A percentile compares a stretch with the other conserved stretches of the same genome.
Evolutionary conservation across 2,888 invertebrate species (phyloP).

Genomic region (Busseola fusca): DNA sequence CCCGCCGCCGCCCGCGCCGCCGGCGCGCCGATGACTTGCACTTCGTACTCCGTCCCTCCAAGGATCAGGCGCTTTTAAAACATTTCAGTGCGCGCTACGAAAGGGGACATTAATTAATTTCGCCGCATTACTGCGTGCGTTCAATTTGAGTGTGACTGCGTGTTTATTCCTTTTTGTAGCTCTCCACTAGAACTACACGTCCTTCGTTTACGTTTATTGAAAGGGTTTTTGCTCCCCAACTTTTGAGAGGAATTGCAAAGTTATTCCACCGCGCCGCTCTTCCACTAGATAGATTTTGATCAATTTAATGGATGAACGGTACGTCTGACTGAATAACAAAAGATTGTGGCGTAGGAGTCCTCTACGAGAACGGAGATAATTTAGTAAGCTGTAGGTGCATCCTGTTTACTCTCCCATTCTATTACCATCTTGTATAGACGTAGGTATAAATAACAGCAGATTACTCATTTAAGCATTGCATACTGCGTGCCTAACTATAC

Average conservation of each 20-base stretch:
- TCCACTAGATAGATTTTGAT: conserved; percentile 45
- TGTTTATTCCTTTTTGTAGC: conserved; percentile 70
- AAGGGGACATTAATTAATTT: conserved; percentile 86
- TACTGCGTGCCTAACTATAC: conserved; percentile 31
- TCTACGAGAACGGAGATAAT: conserved; percentile 45
- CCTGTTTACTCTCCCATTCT: conserved; percentile 51
- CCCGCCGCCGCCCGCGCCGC: conserved; percentile 39
- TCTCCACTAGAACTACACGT: conserved; percentile 48
- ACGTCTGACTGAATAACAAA: conserved; percentile 45
- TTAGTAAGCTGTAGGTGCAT: conserved; percentile 49
- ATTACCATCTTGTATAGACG: conserved; percentile 26
- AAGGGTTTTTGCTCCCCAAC: conserved; percentile 53
- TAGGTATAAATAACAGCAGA: conserved; percentile 38
- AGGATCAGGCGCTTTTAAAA: conserved; percentile 78
- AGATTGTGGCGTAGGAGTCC: conserved; percentile 50
- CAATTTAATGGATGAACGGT: conserved; percentile 46
- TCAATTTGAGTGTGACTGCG: conserved; percentile 78
- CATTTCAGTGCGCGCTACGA: conserved; percentile 73
- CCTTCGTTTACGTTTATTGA: conserved; percentile 48
- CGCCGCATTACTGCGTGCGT: conserved; percentile 76
- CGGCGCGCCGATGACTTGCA: conserved; percentile 83
- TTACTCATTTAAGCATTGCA: conserved; percentile 55
- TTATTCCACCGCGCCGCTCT: conserved; percentile 25
- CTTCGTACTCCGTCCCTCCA: conserved; percentile 68
- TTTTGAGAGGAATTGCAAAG: conserved; percentile 38